Evolutionary conservation across 2,797 vertebrate genomes (phyloP).

Genomic region (Siniperca undulata): DNA sequence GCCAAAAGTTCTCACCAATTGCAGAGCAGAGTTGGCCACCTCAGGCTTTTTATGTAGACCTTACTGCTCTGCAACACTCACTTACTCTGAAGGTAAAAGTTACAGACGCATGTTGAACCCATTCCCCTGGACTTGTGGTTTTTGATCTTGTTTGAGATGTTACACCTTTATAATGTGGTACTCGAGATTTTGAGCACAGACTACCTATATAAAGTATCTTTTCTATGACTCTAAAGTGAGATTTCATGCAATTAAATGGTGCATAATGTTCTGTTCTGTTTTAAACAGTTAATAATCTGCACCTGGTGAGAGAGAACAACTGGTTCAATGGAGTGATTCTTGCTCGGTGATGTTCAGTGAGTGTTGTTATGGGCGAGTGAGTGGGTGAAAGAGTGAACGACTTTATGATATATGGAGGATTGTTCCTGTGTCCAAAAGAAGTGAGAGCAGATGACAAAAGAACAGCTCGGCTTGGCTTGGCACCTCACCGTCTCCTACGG

Average conservation of each 20-base stretch:
- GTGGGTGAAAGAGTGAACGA: conserved; percentile 64
- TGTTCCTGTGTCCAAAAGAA: conserved; percentile 60
- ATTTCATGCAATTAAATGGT: conserved; percentile 56
- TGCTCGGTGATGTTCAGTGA: conserved; percentile 34
- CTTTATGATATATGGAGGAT: conserved; percentile 61
- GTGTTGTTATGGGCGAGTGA: conserved; percentile 52
- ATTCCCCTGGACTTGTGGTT: background rate
- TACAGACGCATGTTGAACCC: background rate
- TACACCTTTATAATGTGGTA: background rate
- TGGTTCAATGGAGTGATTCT: conserved; percentile 34
- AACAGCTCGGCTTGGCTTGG: conserved; percentile 83
- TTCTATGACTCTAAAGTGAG: conserved; percentile 41
- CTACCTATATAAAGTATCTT: background rate
- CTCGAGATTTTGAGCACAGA: background rate
- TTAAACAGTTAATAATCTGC: conserved; percentile 25
- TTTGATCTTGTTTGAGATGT: background rate
- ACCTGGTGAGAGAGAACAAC: conserved; percentile 33
- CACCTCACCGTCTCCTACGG: conserved; percentile 71
- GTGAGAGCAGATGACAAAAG: conserved; percentile 79
- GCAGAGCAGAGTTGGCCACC: conserved; percentile 27
- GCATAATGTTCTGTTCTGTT: conserved; percentile 26
- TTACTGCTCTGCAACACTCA: conserved; percentile 19
- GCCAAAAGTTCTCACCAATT: conserved; percentile 37
- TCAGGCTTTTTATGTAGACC: conserved; percentile 27
- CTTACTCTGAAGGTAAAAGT: conserved; percentile 14